A percentile compares a stretch with the other conserved stretches of the same genome.
These are phyloP conservation scores for Tangara arthus DNA, from an alignment of 2,797 vertebrate species.

Conservation along the genomic window DNA sequence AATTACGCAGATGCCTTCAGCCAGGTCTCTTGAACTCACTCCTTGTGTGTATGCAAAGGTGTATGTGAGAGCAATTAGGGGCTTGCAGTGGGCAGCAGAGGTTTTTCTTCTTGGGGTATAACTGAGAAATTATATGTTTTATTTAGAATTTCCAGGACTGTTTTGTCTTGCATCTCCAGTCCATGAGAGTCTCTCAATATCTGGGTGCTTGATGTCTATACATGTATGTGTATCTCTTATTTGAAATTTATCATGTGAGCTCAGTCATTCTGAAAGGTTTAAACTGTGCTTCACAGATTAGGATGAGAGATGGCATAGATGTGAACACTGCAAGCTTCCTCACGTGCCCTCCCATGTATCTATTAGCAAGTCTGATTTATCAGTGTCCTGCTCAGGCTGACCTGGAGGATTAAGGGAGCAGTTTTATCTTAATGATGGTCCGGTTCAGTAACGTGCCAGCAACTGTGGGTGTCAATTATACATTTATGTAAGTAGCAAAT, in stretches of 20 bases:
- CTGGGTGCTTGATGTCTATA: background rate
- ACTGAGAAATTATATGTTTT: background rate
- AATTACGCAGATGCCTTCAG: background rate
- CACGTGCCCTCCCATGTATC: background rate
- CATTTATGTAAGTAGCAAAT: background rate
- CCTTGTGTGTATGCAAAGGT: background rate
- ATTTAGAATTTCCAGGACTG: background rate
- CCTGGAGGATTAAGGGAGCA: background rate
- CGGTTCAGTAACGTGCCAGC: background rate
- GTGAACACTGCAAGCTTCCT: background rate
- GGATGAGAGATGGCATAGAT: background rate
- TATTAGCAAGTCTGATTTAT: background rate
- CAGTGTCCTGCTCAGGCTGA: background rate
- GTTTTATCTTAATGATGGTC: background rate
- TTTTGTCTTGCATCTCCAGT: background rate
- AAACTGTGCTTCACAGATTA: background rate
- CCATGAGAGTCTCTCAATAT: background rate
- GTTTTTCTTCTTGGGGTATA: background rate
- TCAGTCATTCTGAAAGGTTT: background rate
- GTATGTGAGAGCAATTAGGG: background rate
- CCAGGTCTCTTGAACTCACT: background rate
- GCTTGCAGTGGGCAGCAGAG: background rate
- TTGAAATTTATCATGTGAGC: background rate
- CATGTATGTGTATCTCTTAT: fast-evolving
- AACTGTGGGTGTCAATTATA: background rate